Evolutionary conservation across 1,140 invertebrate genomes (phyloP), one percentile per base, ranked within the genome.

Genomic region (Pinna nobilis): DNA sequence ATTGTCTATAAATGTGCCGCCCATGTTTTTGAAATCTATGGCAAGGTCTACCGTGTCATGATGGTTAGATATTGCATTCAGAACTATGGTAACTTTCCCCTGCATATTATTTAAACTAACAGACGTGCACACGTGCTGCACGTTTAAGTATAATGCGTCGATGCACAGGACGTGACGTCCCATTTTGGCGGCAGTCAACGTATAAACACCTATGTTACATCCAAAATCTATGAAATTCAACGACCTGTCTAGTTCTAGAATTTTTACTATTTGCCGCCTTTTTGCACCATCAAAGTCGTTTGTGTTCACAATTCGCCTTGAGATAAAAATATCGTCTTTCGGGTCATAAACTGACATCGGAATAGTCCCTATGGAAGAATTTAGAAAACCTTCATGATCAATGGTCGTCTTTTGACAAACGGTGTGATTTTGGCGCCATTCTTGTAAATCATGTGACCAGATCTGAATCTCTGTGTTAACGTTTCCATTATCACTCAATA

Each of bases 181-280:
- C 28, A 82, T 49, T 28, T 75, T 81, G 15, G 83, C 82, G 3
- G 82, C 84, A 5, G 79, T 61, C 20, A 88, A 47, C 7, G 81
- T 74, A 64, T 81, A 84, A 55, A 82, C 79, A 11, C 87, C 87
- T 25, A 87, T 70, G 73, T 87, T 86, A 47, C 83, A 82, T 1
- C 87, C 87, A 13, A 88, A 37, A 61, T 88, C 87, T 30, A 88
- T 76, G 2, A 88, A 69, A 11, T 75, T 66, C 23, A 72, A 37
- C 7, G 28, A 15, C 25, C 25, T 18, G 15, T 72, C 70, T 0
- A 25, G 44, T 32, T 49, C 33, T n/a, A 72, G 7, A 49, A 66
- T 37, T 5, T 65, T 47, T 23, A 37, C 41, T 18, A 72, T 41
- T 37, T 20, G 25, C 18, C 49, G 35, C 9, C 51, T 49, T 59